A percentile compares a stretch with the other conserved stretches of the same genome.
phyloP scores from a whole-genome alignment of 2,113 vertebrate genomes.

The Prunella fulvescens region DNA sequence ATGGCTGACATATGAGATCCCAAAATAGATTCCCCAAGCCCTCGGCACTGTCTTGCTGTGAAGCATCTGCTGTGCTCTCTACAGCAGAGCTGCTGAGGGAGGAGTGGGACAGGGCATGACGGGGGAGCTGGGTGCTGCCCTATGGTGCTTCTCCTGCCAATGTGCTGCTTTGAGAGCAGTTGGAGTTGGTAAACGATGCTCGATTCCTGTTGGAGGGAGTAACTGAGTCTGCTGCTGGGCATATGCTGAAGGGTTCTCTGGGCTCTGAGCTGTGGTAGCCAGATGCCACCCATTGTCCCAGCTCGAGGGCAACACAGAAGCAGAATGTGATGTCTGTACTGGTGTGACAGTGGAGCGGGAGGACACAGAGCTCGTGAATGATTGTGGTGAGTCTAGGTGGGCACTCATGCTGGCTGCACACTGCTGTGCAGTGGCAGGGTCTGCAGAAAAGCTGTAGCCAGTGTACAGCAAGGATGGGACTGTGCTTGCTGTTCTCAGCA shows the following conservation, averaged over 20 bases:
- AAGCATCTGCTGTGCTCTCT: neutral
- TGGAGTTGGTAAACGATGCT: fast-evolving
- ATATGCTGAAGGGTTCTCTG: neutral
- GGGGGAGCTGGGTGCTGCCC: neutral
- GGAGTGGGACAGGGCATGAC: fast-evolving
- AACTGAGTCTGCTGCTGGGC: neutral
- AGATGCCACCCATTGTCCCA: neutral
- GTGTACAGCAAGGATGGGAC: neutral
- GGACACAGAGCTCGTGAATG: neutral
- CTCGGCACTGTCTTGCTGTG: fast-evolving
- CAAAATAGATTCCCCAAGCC: neutral
- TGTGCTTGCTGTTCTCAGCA: neutral
- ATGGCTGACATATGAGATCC: neutral
- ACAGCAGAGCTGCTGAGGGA: neutral
- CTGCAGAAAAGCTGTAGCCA: neutral
- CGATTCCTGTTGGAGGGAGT: neutral
- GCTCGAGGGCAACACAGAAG: neutral
- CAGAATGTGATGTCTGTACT: fast-evolving
- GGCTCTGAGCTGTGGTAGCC: neutral
- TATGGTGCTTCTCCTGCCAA: fast-evolving
- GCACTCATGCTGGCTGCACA: fast-evolving
- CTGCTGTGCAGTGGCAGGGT: neutral
- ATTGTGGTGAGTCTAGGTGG: fast-evolving
- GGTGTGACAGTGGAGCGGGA: neutral
- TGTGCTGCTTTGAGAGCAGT: neutral